Percentiles rank a stretch among this genome's conserved stretches.
phyloP scores from a whole-genome alignment of 2,797 vertebrate genomes.

The Chloroceryle inda region DNA sequence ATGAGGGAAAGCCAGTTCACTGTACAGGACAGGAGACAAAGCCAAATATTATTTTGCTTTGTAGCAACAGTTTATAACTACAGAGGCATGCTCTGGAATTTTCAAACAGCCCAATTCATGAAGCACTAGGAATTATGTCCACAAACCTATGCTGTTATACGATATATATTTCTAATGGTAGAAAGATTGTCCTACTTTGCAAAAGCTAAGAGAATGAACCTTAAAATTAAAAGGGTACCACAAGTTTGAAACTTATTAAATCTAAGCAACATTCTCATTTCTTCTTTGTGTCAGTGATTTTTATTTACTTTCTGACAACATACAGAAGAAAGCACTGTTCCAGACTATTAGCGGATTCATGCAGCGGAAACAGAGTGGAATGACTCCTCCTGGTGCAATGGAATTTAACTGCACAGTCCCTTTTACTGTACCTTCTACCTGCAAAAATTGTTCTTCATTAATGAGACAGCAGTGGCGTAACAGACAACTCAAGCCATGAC shows the following conservation, averaged over 20 bases:
- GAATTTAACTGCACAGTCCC: constrained; percentile 28
- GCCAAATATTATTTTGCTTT: constrained; percentile 35
- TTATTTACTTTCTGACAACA: constrained; percentile 52
- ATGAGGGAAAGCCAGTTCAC: not conserved
- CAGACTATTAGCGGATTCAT: constrained; percentile 40
- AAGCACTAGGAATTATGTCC: not conserved
- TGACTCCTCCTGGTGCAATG: constrained; percentile 52
- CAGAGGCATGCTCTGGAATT: not conserved
- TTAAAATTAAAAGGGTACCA: not conserved
- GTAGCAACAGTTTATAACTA: constrained; percentile 10
- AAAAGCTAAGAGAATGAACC: not conserved
- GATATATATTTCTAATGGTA: not conserved
- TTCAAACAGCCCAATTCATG: not conserved
- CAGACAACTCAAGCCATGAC: not conserved
- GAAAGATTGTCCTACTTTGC: not conserved
- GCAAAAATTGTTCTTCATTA: constrained; percentile 33
- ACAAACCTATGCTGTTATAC: not conserved
- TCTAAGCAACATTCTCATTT: not conserved
- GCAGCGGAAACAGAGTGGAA: not conserved
- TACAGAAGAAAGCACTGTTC: constrained; percentile 32
- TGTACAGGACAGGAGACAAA: not conserved
- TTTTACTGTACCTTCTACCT: constrained; percentile 43
- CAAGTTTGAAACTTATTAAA: constrained; percentile 25
- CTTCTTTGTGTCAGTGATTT: constrained; percentile 45
- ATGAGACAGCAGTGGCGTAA: not conserved